phyloP scores from a whole-genome alignment of 1,140 invertebrate genomes.

The Liolophura sinensis region DNA sequence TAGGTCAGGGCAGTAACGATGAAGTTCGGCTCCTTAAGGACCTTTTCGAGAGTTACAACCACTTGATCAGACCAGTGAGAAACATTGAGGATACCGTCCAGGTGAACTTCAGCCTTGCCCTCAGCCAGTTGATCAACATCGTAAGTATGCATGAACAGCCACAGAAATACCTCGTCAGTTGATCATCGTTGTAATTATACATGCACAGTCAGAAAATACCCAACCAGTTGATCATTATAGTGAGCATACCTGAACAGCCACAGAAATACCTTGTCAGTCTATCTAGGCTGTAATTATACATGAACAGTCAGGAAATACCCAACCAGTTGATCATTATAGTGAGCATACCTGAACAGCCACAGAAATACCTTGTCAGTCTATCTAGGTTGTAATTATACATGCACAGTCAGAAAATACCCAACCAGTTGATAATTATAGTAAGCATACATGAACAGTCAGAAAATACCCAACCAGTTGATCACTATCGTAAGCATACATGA shows the following conservation, averaged over 20 bases:
- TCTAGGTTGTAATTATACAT: not conserved
- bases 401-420: not conserved
- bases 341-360: conserved; percentile 60
- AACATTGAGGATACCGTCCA: conserved; percentile 97
- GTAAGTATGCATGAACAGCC: conserved; percentile 68
- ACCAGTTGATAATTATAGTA: conserved; percentile 74
- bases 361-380: too few species aligned
- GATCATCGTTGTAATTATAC: not conserved
- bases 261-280: too few species aligned
- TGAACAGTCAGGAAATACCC: not conserved
- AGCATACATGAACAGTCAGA: conserved; percentile 57
- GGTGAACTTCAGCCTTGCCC: conserved; percentile 93
- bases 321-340: conserved; percentile 73
- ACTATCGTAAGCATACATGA: not conserved
- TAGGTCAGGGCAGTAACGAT: conserved; percentile 37
- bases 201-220: not conserved
- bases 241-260: conserved; percentile 65
- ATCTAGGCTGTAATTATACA: not conserved
- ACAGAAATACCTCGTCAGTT: not conserved
- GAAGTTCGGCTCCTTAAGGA: conserved; percentile 77
- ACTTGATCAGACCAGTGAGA: conserved; percentile 95
- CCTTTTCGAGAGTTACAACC: conserved; percentile 96
- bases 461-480: too few species aligned
- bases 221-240: conserved; percentile 69
- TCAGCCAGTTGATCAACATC: conserved; percentile 99